Evolutionary conservation across 2,113 vertebrate species (phyloP).

Genomic region (Ceuthmochares aereus): DNA sequence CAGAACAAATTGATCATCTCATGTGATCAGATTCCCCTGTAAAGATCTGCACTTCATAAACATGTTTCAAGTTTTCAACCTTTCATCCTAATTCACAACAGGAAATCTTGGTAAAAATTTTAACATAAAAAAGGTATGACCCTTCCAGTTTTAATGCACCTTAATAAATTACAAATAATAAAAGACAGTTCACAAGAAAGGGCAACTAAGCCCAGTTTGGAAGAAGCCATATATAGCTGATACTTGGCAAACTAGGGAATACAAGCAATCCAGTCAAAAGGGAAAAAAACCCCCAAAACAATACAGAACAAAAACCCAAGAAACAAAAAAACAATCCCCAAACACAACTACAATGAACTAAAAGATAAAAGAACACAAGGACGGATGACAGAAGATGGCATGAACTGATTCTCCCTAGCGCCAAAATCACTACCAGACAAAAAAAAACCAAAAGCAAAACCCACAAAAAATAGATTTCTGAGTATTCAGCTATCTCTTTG

Average conservation of each 20-base stretch:
- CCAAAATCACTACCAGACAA: background rate
- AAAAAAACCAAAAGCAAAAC: background rate
- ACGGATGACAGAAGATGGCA: background rate
- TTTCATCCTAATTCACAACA: background rate
- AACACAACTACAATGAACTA: background rate
- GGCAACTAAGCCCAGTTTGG: background rate
- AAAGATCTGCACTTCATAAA: background rate
- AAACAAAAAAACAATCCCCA: too few species aligned
- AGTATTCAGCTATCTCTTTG: background rate
- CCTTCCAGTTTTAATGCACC: background rate
- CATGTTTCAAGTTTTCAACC: background rate
- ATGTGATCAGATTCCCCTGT: background rate
- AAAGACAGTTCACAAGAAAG: background rate
- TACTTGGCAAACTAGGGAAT: background rate
- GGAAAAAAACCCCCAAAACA: background rate
- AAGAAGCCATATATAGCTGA: background rate
- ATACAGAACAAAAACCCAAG: background rate
- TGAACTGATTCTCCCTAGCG: background rate
- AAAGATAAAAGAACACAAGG: background rate
- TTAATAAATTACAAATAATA: background rate
- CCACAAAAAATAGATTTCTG: background rate
- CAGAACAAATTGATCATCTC: background rate
- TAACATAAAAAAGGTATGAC: background rate
- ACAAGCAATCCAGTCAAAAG: background rate
- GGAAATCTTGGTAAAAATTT: background rate